Evolutionary conservation across 2,888 invertebrate species (phyloP), one percentile per base, ranked within the genome.

Genomic region (Volucella bombylans): DNA sequence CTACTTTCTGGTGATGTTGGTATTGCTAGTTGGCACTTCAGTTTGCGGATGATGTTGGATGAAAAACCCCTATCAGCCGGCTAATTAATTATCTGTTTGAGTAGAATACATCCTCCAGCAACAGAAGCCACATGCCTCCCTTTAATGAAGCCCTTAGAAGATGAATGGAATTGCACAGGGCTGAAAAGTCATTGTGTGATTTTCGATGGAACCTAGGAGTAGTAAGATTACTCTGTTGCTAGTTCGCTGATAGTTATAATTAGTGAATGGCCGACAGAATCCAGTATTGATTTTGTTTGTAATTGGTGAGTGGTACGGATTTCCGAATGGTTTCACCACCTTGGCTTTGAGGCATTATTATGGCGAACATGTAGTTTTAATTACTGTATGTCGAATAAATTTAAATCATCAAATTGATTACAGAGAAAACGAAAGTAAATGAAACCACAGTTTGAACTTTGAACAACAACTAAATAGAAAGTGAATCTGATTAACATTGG

Each of bases 31-130:
- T 11, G 11, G 18, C 9, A 9, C 6, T 62, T 4, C n/a, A 8
- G 23, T 12, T 18, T 52, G 52, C 2, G 8, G 14, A 50, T 69
- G 57, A 38, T 41, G 50, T n/a, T 54, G 41, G 31, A 45, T 39
- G 62, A 12, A 12, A 54, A 45, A 31, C 45, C 18, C 31, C 64
- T 73, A 55, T 11, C 47, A 73, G 64, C 14, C 45, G 49, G 18
- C 41, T 73, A 64, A 64, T 65, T 73, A 73, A 73, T 73, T 73
- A 73, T 55, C 54, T 64, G 8, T n/a, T 14, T n/a, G 15, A 43
- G 50, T 15, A 41, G 10, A 41, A 15, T 14, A 18, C 39, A 45
- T 64, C 45, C 52, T 45, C 31, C 15, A 14, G 15, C 15, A 31
- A 45, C 49, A 10, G 23, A 59, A 23, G 59, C 23, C 15, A 23